A percentile compares a stretch with the other conserved stretches of the same genome.
Evolutionary conservation across 1,140 invertebrate genomes (phyloP).

Genomic region (Tachypleus tridentatus): DNA sequence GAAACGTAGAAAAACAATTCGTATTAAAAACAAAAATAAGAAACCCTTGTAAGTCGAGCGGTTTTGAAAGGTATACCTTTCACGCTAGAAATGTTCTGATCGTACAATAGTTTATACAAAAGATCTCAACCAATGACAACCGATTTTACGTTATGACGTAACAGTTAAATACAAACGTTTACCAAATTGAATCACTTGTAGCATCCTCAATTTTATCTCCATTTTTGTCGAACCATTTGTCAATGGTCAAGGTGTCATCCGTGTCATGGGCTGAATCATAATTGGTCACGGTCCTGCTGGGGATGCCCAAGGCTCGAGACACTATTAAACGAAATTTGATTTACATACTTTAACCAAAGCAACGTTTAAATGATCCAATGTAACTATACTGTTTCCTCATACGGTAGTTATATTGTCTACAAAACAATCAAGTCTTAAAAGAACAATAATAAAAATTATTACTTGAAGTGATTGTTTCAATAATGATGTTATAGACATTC

Average conservation of each 20-base stretch:
- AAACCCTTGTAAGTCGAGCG: no score
- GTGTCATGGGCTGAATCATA: constrained; percentile 84
- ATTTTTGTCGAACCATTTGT: constrained; percentile 69
- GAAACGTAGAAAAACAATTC: no score
- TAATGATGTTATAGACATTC: not conserved
- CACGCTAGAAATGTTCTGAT: no score
- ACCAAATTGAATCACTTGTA: constrained; percentile 30
- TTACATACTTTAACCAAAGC: no score
- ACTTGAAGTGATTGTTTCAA: not conserved
- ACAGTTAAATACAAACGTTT: not conserved
- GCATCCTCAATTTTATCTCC: constrained; percentile 37
- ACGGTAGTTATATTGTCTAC: not conserved
- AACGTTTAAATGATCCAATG: not conserved
- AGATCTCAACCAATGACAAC: not conserved
- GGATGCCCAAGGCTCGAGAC: constrained; percentile 71
- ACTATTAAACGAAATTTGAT: constrained; percentile 37
- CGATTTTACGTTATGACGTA: constrained; percentile 8
- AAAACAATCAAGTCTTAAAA: not conserved
- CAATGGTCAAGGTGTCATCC: constrained; percentile 71
- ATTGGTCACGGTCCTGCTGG: constrained; percentile 68
- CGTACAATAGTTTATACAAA: not conserved
- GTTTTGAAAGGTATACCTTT: no score
- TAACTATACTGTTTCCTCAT: no score
- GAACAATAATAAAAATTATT: not conserved
- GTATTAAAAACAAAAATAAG: no score